Evolutionary conservation across 1,140 invertebrate genomes (phyloP).

Genomic region (Pararge aegeria): DNA sequence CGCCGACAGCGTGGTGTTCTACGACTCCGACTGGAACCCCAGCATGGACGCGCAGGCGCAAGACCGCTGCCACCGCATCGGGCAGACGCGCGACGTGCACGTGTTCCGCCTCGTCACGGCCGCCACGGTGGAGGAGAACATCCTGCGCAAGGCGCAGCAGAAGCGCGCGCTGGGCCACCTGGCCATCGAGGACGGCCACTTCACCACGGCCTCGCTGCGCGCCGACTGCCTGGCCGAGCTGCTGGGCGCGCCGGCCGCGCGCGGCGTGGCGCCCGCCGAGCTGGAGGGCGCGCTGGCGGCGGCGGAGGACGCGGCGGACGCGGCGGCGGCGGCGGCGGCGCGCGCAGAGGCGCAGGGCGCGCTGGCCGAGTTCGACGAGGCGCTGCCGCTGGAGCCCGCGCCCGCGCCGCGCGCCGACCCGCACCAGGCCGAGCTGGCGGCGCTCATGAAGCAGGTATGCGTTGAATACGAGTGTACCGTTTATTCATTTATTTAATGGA

Average conservation of each 20-base stretch:
- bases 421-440: constrained; percentile 94
- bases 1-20: constrained; percentile 99
- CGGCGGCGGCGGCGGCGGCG: constrained; percentile 92
- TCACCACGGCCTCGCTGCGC: constrained; percentile 98
- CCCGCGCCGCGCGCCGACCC: constrained; percentile 85
- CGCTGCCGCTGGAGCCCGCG: constrained; percentile 93
- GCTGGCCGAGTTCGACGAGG: constrained; percentile 97
- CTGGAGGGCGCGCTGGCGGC: constrained; percentile 92
- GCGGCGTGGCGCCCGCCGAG: constrained; percentile 95
- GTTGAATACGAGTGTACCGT: no score
- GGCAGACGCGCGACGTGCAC: constrained; percentile 99
- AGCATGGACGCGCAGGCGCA: constrained; percentile 99
- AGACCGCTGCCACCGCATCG: constrained; percentile 98
- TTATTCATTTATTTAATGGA: neutral
- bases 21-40: constrained; percentile 99
- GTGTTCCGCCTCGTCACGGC: constrained; percentile 98
- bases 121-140: constrained; percentile 99
- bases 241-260: constrained; percentile 90
- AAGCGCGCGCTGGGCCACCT: constrained; percentile 97
- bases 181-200: constrained; percentile 99
- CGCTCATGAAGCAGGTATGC: constrained; percentile 97
- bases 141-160: constrained; percentile 99
- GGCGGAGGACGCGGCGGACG: constrained; percentile 97
- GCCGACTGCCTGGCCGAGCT: constrained; percentile 87
- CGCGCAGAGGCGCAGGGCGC: constrained; percentile 96